These are phyloP conservation scores for Sphenopsis melanotis DNA, from an alignment of 2,797 vertebrate species.

Conservation along the genomic window DNA sequence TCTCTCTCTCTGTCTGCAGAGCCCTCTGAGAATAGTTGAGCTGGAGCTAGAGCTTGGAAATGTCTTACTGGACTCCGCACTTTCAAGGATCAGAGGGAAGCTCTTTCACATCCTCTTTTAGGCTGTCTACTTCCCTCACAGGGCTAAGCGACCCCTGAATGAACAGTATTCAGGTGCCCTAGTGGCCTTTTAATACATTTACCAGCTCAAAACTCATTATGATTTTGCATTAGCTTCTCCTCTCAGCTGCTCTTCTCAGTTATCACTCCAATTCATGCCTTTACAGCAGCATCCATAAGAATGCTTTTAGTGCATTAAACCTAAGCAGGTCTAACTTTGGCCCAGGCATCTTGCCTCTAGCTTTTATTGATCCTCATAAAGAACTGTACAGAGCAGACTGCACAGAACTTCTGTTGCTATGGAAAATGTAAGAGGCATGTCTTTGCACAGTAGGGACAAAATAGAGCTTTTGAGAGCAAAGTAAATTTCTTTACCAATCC, in stretches of 20 bases:
- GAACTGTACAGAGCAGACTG: background rate
- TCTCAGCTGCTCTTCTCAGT: background rate
- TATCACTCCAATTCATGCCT: background rate
- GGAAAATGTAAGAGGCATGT: background rate
- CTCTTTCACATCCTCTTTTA: background rate
- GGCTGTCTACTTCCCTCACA: background rate
- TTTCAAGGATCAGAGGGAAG: background rate
- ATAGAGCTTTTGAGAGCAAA: background rate
- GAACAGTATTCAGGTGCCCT: background rate
- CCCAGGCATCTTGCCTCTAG: background rate
- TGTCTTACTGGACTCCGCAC: background rate
- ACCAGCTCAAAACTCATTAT: background rate
- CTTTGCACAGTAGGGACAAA: background rate
- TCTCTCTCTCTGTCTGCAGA: background rate
- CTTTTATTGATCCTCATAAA: background rate
- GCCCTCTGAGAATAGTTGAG: background rate
- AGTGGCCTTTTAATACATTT: background rate
- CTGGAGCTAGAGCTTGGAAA: background rate
- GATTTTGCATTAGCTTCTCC: background rate
- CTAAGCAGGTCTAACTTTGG: background rate
- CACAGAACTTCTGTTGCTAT: background rate
- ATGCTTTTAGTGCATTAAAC: background rate
- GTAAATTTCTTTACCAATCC: background rate
- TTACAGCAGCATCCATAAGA: background rate
- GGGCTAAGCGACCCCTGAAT: background rate